A percentile compares a stretch with the other conserved stretches of the same genome.
phyloP scores from a whole-genome alignment of 30 jellyfish, hydroid and myxozoan genomes.

The Hydractinia echinata region DNA sequence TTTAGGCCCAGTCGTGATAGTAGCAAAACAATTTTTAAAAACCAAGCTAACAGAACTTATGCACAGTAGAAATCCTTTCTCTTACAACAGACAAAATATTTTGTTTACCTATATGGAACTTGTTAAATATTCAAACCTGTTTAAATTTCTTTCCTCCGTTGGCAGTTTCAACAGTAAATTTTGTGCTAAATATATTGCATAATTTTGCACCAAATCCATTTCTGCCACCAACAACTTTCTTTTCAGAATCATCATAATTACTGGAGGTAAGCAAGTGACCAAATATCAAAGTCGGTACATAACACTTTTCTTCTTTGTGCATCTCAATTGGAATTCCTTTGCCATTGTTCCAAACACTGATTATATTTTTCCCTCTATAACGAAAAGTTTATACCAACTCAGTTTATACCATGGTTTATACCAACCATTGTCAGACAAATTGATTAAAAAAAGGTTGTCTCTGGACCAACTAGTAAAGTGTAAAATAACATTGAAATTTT shows the following conservation, averaged over 20 bases:
- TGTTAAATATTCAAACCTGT: constrained; percentile 49
- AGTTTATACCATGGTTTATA: too few relatives aligned
- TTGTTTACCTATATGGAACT: too few relatives aligned
- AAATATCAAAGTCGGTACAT: constrained; percentile 97
- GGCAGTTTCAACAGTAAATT: constrained; percentile 93
- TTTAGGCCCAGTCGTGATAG: too few relatives aligned
- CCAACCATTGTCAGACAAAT: too few relatives aligned
- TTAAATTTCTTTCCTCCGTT: constrained; percentile 81
- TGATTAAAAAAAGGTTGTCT: too few relatives aligned
- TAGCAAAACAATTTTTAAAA: too few relatives aligned
- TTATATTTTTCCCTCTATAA: constrained; percentile 73
- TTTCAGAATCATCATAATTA: constrained; percentile 94
- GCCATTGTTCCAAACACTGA: constrained; percentile 98
- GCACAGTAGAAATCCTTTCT: too few relatives aligned
- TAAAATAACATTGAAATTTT: too few relatives aligned
- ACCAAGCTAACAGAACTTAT: too few relatives aligned
- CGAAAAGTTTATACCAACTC: not conserved
- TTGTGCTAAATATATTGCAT: constrained; percentile 94
- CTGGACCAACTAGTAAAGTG: too few relatives aligned
- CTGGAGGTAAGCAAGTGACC: constrained; percentile 99
- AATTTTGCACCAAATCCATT: constrained; percentile 99
- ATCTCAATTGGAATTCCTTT: constrained; percentile 94
- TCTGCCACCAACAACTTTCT: constrained; percentile 99
- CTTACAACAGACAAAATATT: too few relatives aligned
- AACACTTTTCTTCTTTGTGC: constrained; percentile 93